A percentile compares a stretch with the other conserved stretches of the same genome.
Conservation (phyloP, 1,140 invertebrate genomes). For the Megathymus violae region DNA sequence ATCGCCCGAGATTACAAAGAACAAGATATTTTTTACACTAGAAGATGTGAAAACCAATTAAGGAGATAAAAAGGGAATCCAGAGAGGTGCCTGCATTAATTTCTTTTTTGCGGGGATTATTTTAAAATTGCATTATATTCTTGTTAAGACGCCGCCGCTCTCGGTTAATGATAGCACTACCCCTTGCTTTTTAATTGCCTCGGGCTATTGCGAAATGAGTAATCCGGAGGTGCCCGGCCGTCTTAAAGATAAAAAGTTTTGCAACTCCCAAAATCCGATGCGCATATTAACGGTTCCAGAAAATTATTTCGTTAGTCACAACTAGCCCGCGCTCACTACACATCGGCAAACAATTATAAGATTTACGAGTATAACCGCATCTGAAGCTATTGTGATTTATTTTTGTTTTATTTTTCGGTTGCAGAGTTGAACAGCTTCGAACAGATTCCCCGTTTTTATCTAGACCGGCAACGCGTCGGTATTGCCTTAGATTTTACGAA, state of each 20-base stretch:
- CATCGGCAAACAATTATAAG: too few relatives aligned
- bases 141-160: slow-evolving; percentile 78
- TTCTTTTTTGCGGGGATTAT: slow-evolving; percentile 83
- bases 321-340: too few relatives aligned
- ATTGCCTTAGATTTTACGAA: too few relatives aligned
- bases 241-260: slow-evolving; percentile 69
- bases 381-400: too few relatives aligned
- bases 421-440: too few relatives aligned
- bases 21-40: slow-evolving; percentile 83
- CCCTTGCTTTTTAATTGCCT: slow-evolving; percentile 82
- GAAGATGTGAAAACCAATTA: slow-evolving; percentile 84
- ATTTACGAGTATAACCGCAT: too few relatives aligned
- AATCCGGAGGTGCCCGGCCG: slow-evolving; percentile 75
- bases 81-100: slow-evolving; percentile 82
- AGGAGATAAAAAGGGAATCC: slow-evolving; percentile 83
- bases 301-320: too few relatives aligned
- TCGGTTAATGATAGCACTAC: slow-evolving; percentile 81
- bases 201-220: slow-evolving; percentile 81
- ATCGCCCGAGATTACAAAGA: slow-evolving; percentile 82
- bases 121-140: slow-evolving; percentile 84
- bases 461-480: too few relatives aligned
- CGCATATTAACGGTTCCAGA: slow-evolving; percentile 40
- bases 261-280: slow-evolving; percentile 56
- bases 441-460: too few relatives aligned
- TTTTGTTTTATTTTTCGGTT: too few relatives aligned